These are phyloP conservation scores for Phylloscopus collybita DNA, from an alignment of 2,797 vertebrate species.

Conservation along the genomic window DNA sequence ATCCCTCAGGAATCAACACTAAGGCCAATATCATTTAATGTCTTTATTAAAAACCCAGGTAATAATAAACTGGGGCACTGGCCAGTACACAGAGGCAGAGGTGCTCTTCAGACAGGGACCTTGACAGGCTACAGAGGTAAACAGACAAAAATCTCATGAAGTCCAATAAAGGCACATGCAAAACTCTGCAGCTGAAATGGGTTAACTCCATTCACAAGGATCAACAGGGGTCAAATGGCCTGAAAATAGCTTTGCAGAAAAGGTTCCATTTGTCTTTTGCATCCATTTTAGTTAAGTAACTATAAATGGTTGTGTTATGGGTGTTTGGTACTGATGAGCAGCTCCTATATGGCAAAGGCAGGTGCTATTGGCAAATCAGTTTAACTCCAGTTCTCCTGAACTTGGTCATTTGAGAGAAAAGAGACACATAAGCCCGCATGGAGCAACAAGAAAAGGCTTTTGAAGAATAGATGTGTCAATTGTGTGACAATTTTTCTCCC, in stretches of 20 bases:
- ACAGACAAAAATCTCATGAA: neutral
- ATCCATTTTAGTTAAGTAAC: neutral
- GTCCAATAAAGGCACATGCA: neutral
- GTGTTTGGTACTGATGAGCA: neutral
- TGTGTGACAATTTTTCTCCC: neutral
- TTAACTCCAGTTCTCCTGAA: neutral
- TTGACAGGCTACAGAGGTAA: neutral
- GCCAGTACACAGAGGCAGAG: neutral
- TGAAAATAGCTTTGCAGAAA: neutral
- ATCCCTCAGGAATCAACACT: neutral
- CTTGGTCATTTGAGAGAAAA: neutral
- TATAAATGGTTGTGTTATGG: neutral
- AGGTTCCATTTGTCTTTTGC: neutral
- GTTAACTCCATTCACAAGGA: neutral
- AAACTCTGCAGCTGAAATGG: neutral
- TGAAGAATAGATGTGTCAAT: neutral
- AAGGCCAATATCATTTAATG: neutral
- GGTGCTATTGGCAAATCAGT: neutral
- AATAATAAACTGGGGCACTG: neutral
- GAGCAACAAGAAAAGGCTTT: neutral
- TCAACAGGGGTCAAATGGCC: rapidly evolving
- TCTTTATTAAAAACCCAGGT: neutral
- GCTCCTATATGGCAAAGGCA: neutral
- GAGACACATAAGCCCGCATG: rapidly evolving
- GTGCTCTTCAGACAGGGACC: neutral